phyloP scores from a whole-genome alignment of 2,888 invertebrate genomes.

The Caenorhabditis auriculariae region DNA sequence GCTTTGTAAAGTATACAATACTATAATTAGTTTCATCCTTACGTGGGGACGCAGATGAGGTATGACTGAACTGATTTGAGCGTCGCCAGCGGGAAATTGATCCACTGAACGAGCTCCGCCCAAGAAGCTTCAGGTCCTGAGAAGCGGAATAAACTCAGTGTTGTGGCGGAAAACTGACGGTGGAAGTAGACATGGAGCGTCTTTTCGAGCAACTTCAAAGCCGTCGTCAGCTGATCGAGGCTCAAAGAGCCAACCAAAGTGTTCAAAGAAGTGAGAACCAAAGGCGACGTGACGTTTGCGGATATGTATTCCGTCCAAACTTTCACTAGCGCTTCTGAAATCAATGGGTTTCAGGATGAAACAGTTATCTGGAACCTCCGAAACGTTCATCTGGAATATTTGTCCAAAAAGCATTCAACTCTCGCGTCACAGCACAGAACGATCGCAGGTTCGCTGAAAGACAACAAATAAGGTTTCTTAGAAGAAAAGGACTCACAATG shows the following conservation, averaged over 20 bases:
- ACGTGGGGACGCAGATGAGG: constrained; percentile 36
- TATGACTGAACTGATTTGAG: constrained; percentile 27
- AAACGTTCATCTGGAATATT: constrained; percentile 37
- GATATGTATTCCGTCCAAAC: constrained; percentile 33
- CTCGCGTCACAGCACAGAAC: constrained; percentile 41
- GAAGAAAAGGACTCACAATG: constrained; percentile 18
- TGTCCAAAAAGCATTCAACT: constrained; percentile 53
- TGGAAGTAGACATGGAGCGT: constrained; percentile 49
- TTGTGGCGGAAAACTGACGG: constrained; percentile 26
- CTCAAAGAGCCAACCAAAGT: constrained; percentile 39
- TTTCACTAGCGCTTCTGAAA: constrained; percentile 37
- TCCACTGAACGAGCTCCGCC: constrained; percentile 39
- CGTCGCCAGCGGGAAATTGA: constrained; percentile 24
- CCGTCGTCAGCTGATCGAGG: constrained; percentile 42
- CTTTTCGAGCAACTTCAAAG: constrained; percentile 48
- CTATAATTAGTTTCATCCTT: neutral
- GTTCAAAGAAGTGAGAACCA: constrained; percentile 33
- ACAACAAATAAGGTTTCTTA: too few species aligned
- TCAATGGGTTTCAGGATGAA: constrained; percentile 14
- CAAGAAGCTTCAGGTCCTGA: constrained; percentile 38
- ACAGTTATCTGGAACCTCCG: constrained; percentile 39
- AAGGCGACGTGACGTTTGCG: constrained; percentile 31
- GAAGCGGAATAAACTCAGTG: neutral
- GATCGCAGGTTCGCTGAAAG: constrained; percentile 37
- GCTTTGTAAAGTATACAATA: too few species aligned